phyloP scores from a whole-genome alignment of 2,113 vertebrate genomes.

The Pelecanoides urinatrix region DNA sequence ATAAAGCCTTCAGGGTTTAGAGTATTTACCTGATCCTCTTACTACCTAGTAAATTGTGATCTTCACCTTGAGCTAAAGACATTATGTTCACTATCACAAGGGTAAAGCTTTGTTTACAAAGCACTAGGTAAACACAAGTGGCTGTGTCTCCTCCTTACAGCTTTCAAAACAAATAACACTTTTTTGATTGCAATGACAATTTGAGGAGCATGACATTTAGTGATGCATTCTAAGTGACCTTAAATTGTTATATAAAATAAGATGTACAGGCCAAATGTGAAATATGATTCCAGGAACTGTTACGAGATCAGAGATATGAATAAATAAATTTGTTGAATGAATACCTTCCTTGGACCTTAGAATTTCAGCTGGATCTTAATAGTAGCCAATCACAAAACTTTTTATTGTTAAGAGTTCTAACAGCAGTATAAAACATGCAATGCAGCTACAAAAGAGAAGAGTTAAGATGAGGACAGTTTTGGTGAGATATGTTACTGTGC shows the following conservation, averaged over 20 bases:
- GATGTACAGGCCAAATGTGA: not conserved
- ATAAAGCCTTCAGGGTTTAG: not conserved
- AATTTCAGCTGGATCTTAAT: not conserved
- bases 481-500: not conserved
- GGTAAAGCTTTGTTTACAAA: conserved; percentile 6
- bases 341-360: not conserved
- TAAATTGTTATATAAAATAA: not conserved
- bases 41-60: not conserved
- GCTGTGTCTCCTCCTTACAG: not conserved
- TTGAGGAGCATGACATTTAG: not conserved
- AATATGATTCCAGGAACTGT: not conserved
- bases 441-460: not conserved
- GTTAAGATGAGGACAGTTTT: not conserved
- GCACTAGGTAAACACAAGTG: not conserved
- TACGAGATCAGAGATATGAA: not conserved
- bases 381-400: not conserved
- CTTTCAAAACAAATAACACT: not conserved
- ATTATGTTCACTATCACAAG: not conserved
- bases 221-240: not conserved
- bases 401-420: not conserved
- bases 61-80: not conserved
- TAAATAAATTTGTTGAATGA: not conserved
- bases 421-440: not conserved
- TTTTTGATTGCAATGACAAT: not conserved
- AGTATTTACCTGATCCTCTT: not conserved